Base-by-base conservation (phyloP, 2,888 invertebrate species). In the Polylopha cassiicola region DNA sequence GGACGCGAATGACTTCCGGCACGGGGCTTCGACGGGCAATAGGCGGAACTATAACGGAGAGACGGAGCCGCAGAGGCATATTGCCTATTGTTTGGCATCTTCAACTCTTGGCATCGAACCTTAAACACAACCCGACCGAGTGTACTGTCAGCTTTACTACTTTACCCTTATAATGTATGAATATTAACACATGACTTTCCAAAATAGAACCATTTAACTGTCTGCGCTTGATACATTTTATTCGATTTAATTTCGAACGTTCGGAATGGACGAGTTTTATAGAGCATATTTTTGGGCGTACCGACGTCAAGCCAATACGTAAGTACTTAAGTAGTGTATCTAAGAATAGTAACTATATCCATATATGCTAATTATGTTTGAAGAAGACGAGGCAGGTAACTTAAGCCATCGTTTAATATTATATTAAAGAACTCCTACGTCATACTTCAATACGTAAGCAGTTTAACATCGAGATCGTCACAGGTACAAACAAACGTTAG, bases 31-130 rank as follows among this genome's bases (percentile, higher is more conserved):
- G 63, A 69, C 69, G 65, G 52, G 65, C 71, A 61, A 70, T 66
- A 67, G 65, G 59, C 75, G 72, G 73, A 74, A 74, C 70, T 64
- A 72, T 73, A 74, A 54, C 44, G 54, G 52, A 55, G 51, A 55
- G 56, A 55, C 58, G 59, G 55, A 64, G 60, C 61, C 64, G 53
- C 66, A 61, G 53, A 60, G 60, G 68, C 73, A 70, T 78, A 80
- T 76, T 78, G 80, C 76, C 76, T 74, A 74, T 82, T 81, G 78
- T 80, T 80, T 85, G 84, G 82, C 84, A 81, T 80, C 77, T 74
- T 61, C 70, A 62, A 68, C 69, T 80, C 65, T 85, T 85, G 84
- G 84, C 84, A 85, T 80, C 73, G 62, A 69, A 73, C 65, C 60
- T 71, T 62, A 65, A 60, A 72, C 65, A 63, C 58, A 59, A 58